Base-by-base conservation (phyloP, 2,113 vertebrate species). In the Pimephales promelas region DNA sequence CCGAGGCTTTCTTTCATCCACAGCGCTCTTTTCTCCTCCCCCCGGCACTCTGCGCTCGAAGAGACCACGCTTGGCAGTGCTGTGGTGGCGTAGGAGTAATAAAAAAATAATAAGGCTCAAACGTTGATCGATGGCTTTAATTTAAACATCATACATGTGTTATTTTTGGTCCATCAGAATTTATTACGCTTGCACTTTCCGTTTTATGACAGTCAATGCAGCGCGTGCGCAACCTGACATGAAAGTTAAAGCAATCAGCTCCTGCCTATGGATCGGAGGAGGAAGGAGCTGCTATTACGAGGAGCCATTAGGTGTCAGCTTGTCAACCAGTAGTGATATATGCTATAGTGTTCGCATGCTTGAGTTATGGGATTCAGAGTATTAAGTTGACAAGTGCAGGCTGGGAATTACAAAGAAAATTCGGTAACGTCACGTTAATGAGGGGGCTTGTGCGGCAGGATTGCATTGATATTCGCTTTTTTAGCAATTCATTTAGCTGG, bases 111-210 rank as follows among this genome's bases (percentile, higher is more conserved):
- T 90, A 89, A 87, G 85, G 54, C 59, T 79, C 79, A 71, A 83
- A 86, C 64, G 11, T 78, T 92, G 91, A 92, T 89, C 36, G 86
- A 92, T 91, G 86, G 89, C 79, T 92, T 91, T 92, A 88, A 92
- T 92, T 91, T 90, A 88, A 91, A 89, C 81, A 88, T 89, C 87
- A 89, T 89, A 81, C 78, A 83, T 84, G 74, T 81, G 79, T 74
- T 86, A 77, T 84, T 88, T 82, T 80, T 61, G 11, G 64, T 72
- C 73, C 64, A 74, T 87, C 54, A 22, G 79, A 84, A 84, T 82
- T 54, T 70, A 70, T 87, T 62, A 76, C 4, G 40, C 45, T 49
- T 43, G 16, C 62, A 54, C 73, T 64, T 86, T 72, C 47, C 2
- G 43, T 79, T 79, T 79, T 82, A 40, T 79, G 66, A 28, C 47